These are phyloP conservation scores for Sialia sialis DNA, from an alignment of 2,113 vertebrate species.

Conservation along the genomic window DNA sequence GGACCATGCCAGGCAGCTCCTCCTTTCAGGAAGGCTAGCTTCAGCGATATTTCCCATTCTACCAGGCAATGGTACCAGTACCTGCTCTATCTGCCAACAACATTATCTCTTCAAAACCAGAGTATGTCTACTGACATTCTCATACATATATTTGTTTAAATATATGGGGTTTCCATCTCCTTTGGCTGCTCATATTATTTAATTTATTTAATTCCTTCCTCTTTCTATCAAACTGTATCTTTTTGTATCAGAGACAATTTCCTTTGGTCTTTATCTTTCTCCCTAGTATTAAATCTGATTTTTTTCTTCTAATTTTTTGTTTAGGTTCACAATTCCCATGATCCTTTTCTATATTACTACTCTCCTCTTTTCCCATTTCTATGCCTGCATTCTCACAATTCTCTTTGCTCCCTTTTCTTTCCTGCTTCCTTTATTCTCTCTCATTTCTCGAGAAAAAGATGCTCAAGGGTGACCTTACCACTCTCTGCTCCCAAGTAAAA, in stretches of 20 bases:
- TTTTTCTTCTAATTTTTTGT: neutral
- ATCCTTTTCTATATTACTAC: neutral
- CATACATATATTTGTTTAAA: neutral
- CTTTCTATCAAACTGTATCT: neutral
- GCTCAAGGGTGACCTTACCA: neutral
- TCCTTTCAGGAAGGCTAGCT: fast-evolving
- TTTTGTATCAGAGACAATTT: neutral
- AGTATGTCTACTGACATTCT: neutral
- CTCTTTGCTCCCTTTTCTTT: neutral
- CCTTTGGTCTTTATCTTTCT: neutral
- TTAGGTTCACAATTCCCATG: neutral
- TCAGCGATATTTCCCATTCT: neutral
- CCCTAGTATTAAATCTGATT: neutral
- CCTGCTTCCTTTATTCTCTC: neutral
- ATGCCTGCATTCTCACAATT: neutral
- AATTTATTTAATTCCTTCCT: neutral
- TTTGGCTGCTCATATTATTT: neutral
- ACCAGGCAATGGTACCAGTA: neutral
- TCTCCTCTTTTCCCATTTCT: neutral
- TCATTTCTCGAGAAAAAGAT: neutral
- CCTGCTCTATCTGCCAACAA: neutral
- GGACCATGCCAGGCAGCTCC: neutral
- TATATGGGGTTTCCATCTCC: neutral
- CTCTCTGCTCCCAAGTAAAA: neutral
- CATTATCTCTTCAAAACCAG: neutral